Percentiles rank a stretch among this genome's conserved stretches.
Evolutionary conservation across 2,888 invertebrate genomes (phyloP).

Genomic region (Ochropacha duplaris): DNA sequence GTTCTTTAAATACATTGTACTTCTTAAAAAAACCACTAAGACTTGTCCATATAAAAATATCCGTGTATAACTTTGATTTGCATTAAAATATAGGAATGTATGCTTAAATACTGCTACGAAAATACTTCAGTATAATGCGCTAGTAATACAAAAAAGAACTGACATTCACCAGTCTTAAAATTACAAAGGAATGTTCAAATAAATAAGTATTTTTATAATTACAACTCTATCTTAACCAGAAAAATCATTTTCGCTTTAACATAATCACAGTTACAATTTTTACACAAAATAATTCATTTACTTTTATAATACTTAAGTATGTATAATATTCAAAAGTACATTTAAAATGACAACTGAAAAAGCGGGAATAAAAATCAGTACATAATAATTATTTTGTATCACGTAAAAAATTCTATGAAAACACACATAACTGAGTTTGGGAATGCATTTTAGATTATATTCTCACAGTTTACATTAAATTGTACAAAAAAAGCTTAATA

Average conservation of each 20-base stretch:
- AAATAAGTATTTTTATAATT: slow-evolving; percentile 28
- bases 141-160: slow-evolving; percentile 25
- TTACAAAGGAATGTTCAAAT: slow-evolving; percentile 53
- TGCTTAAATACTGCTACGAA: slow-evolving; percentile 33
- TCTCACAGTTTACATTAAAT: background rate
- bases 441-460: background rate
- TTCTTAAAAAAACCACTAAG: slow-evolving; percentile 35
- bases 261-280: slow-evolving; percentile 30
- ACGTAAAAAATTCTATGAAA: background rate
- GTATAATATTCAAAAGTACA: background rate
- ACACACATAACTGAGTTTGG: background rate
- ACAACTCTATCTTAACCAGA: slow-evolving; percentile 26
- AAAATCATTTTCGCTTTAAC: slow-evolving; percentile 13
- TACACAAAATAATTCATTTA: slow-evolving; percentile 19
- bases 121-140: slow-evolving; percentile 27
- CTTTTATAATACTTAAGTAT: background rate
- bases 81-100: slow-evolving; percentile 36
- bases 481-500: slow-evolving; percentile 1
- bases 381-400: background rate
- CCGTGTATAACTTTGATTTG: slow-evolving; percentile 16
- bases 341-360: background rate
- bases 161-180: slow-evolving; percentile 34
- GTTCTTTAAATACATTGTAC: slow-evolving; percentile 44
- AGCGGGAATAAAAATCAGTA: background rate
- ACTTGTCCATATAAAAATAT: slow-evolving; percentile 32